Evolutionary conservation across 2,797 vertebrate genomes (phyloP).

Genomic region (Sardinella longiceps): DNA sequence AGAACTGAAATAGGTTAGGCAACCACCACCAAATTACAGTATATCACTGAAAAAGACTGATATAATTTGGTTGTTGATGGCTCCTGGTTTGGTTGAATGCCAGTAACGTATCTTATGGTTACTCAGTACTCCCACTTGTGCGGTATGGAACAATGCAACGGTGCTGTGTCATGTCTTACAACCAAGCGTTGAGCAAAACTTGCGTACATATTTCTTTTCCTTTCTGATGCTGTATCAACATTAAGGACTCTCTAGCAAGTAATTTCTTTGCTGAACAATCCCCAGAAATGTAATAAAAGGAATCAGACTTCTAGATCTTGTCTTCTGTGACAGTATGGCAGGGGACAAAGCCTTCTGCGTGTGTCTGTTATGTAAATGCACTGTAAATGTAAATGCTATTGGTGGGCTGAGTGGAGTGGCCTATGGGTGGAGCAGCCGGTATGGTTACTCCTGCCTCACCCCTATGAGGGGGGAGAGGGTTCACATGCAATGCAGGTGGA

Average conservation of each 20-base stretch:
- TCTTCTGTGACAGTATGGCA: not conserved
- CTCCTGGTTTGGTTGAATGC: no score
- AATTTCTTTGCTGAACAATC: not conserved
- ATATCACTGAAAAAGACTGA: not conserved
- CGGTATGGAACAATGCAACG: not conserved
- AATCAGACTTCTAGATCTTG: no score
- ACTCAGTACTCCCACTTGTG: not conserved
- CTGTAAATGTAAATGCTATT: no score
- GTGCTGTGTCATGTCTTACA: no score
- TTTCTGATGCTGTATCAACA: not conserved
- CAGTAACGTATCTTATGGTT: no score
- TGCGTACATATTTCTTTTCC: not conserved
- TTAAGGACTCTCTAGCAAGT: not conserved
- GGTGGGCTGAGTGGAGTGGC: not conserved
- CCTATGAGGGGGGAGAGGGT: slow-evolving; percentile 22
- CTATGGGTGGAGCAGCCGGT: not conserved
- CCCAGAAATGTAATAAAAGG: not conserved
- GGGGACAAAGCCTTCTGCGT: not conserved
- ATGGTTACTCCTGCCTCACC: not conserved
- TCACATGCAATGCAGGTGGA: slow-evolving; percentile 15
- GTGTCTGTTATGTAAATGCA: not conserved
- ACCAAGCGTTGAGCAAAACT: not conserved
- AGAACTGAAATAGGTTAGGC: no score
- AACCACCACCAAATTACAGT: no score
- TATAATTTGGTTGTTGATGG: not conserved